phyloP scores from a whole-genome alignment of 1,140 invertebrate genomes.

The Philopotamus ludificatus region DNA sequence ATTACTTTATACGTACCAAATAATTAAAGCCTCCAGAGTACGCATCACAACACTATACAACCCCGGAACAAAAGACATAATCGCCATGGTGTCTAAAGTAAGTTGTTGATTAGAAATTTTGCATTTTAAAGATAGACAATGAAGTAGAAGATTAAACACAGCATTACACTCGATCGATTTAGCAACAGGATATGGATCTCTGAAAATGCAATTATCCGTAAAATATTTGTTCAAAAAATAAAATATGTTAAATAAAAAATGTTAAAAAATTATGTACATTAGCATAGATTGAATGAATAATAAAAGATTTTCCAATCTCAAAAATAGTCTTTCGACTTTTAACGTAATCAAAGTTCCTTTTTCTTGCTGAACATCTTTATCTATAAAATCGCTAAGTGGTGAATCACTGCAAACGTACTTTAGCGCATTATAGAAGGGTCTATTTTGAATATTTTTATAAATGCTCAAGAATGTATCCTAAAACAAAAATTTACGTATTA shows the following conservation, averaged over 20 bases:
- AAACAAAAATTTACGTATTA: no score
- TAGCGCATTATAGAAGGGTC: slow-evolving; percentile 6
- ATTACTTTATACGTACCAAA: slow-evolving; percentile 33
- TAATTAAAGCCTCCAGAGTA: slow-evolving; percentile 28
- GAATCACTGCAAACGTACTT: slow-evolving; percentile 1
- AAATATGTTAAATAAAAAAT: background rate
- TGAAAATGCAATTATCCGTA: slow-evolving; percentile 13
- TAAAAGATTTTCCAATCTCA: slow-evolving; percentile 31
- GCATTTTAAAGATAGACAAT: slow-evolving; percentile 18
- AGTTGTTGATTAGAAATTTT: slow-evolving; percentile 18
- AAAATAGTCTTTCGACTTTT: slow-evolving; percentile 22
- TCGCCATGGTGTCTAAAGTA: slow-evolving; percentile 11
- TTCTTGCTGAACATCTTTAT: background rate
- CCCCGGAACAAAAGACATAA: slow-evolving; percentile 2
- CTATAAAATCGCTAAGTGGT: background rate
- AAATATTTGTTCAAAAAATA: slow-evolving; percentile 6
- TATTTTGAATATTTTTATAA: no score
- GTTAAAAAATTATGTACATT: slow-evolving; percentile 26
- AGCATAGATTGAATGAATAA: slow-evolving; percentile 38
- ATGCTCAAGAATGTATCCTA: no score
- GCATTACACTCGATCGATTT: slow-evolving; percentile 26
- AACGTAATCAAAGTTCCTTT: background rate
- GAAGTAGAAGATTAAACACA: slow-evolving; percentile 24
- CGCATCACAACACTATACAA: slow-evolving; percentile 17
- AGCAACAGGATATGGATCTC: slow-evolving; percentile 33